Evolutionary conservation across 2,113 vertebrate genomes (phyloP).

Genomic region (Leptosomus discolor): DNA sequence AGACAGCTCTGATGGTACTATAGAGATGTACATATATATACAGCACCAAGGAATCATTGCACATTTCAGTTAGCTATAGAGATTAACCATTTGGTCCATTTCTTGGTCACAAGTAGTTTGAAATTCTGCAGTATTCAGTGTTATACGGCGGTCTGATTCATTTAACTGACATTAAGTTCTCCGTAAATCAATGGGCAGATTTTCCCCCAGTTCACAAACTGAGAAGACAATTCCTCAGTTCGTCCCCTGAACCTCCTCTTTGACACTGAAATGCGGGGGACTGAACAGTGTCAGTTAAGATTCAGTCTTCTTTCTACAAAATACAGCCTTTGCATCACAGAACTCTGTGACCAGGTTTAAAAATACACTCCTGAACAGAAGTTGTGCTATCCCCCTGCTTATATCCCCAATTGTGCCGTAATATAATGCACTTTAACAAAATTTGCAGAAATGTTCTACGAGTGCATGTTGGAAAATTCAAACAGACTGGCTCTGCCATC

Average conservation of each 20-base stretch:
- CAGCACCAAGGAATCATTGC: neutral
- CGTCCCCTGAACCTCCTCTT: neutral
- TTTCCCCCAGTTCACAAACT: neutral
- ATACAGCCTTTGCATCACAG: neutral
- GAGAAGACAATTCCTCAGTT: neutral
- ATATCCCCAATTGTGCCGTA: constrained; percentile 53
- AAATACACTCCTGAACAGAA: constrained; percentile 41
- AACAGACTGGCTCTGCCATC: constrained; percentile 71
- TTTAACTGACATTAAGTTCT: neutral
- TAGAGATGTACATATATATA: too few relatives aligned
- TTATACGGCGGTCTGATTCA: neutral
- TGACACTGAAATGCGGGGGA: neutral
- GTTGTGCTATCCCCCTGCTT: constrained; percentile 29
- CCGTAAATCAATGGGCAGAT: neutral
- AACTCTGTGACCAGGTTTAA: constrained; percentile 10
- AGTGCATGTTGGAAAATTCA: constrained; percentile 68
- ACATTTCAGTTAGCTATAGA: neutral
- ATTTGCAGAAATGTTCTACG: constrained; percentile 57
- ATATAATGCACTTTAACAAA: constrained; percentile 60
- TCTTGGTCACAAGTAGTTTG: neutral
- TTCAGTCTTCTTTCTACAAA: neutral
- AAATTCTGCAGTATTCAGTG: neutral
- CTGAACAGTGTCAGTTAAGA: neutral
- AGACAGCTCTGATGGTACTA: neutral
- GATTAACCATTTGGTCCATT: neutral